A percentile compares a stretch with the other conserved stretches of the same genome.
Conservation (phyloP, 1,140 invertebrate genomes). For the Heliconius hermathena region DNA sequence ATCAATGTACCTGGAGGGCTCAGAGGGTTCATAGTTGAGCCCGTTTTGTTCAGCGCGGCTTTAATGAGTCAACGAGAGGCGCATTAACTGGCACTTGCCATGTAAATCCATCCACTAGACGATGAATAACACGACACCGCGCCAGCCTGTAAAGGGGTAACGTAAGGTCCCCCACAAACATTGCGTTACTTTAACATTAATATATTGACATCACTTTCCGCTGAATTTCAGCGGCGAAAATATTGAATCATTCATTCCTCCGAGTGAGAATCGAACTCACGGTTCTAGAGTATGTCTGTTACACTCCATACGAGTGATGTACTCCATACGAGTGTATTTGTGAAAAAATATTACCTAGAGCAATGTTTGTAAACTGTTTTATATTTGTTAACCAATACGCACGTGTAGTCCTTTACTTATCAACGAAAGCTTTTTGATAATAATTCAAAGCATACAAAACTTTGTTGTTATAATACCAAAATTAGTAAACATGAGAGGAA, state of each 20-base stretch:
- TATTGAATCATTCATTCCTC: neutral
- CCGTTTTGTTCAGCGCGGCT: conserved; percentile 15
- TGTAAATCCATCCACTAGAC: conserved; percentile 41
- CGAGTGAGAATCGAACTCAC: neutral
- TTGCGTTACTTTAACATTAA: neutral
- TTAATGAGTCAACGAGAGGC: conserved; percentile 25
- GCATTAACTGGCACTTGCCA: conserved; percentile 35
- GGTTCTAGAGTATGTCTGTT: neutral
- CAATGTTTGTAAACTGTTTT: neutral
- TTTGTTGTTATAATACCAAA: neutral
- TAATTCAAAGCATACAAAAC: neutral
- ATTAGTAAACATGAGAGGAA: neutral
- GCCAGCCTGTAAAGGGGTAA: conserved; percentile 37
- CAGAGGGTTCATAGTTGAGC: conserved; percentile 6
- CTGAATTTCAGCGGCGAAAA: no score
- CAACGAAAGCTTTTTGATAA: neutral
- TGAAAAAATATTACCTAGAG: neutral
- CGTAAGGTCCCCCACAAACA: conserved; percentile 28
- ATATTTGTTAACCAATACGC: neutral
- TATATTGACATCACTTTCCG: no score
- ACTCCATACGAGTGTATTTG: neutral
- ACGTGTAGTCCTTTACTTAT: neutral
- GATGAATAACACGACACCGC: conserved; percentile 38
- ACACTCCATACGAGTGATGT: neutral
- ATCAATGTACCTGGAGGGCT: neutral